Conservation (phyloP, 2,113 vertebrate species). For the Zapus hudsonius region DNA sequence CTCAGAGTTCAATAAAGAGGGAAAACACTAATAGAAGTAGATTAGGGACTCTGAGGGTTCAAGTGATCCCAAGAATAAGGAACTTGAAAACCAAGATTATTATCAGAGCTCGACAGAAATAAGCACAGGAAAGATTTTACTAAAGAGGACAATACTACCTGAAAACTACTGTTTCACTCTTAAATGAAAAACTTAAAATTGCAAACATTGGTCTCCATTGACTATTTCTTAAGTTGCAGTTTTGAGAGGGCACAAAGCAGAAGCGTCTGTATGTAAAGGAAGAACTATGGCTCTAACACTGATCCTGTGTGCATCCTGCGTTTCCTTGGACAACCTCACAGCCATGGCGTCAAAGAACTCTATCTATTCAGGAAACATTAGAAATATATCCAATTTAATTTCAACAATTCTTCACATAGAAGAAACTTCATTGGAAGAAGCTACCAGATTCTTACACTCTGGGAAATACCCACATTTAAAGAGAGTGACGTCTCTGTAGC, state of each 20-base stretch:
- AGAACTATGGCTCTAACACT: background rate
- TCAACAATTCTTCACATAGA: background rate
- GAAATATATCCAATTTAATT: background rate
- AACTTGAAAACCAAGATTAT: no score
- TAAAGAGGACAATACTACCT: background rate
- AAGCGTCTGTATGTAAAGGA: no score
- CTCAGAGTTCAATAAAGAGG: slow-evolving; percentile 11
- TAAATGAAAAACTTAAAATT: slow-evolving; percentile 3
- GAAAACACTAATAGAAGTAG: background rate
- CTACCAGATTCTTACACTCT: background rate
- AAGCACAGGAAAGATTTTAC: background rate
- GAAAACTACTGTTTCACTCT: background rate
- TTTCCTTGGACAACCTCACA: background rate
- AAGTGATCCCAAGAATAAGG: background rate
- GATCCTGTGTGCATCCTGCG: background rate
- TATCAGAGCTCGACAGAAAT: background rate
- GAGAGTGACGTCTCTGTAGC: background rate
- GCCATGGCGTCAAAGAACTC: background rate
- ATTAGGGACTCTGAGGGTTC: background rate
- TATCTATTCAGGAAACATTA: no score
- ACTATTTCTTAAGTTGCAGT: background rate
- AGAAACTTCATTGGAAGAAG: background rate
- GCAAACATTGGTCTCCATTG: background rate
- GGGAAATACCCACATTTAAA: background rate
- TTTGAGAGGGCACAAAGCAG: background rate